These are phyloP conservation scores for Merops nubicus DNA, from an alignment of 2,113 vertebrate species.

Conservation along the genomic window DNA sequence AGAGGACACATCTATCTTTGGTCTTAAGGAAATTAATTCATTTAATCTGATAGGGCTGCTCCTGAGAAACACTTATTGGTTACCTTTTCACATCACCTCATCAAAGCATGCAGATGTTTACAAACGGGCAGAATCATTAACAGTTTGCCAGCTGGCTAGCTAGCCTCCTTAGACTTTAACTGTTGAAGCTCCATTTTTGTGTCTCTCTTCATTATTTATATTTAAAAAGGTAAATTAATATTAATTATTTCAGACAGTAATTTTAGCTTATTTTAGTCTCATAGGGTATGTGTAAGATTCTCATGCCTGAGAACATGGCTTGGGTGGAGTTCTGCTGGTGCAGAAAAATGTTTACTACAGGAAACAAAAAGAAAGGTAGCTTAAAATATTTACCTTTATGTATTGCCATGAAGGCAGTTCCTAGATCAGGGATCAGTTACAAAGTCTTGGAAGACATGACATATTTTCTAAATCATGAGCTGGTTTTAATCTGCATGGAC, in stretches of 20 bases:
- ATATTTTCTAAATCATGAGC: not conserved
- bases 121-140: slow-evolving; percentile 5
- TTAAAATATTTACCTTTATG: not conserved
- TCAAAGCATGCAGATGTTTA: slow-evolving; percentile 35
- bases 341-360: not conserved
- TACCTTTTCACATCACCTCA: not conserved
- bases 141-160: not conserved
- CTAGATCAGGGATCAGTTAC: not conserved
- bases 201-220: not conserved
- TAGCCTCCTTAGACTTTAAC: not conserved
- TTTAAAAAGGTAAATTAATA: not conserved
- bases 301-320: not conserved
- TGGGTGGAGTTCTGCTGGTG: not conserved
- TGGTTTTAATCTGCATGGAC: not conserved
- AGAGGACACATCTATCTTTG: not conserved
- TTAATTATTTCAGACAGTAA: not conserved
- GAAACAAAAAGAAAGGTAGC: not conserved
- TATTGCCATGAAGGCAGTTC: not conserved
- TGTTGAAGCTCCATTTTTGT: not conserved
- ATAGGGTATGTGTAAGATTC: not conserved
- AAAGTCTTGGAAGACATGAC: not conserved
- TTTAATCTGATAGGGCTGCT: not conserved
- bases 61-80: not conserved
- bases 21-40: not conserved
- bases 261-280: not conserved